Evolutionary conservation across 2,888 invertebrate species (phyloP), one percentile per base, ranked within the genome.

Genomic region (Macaria notata): DNA sequence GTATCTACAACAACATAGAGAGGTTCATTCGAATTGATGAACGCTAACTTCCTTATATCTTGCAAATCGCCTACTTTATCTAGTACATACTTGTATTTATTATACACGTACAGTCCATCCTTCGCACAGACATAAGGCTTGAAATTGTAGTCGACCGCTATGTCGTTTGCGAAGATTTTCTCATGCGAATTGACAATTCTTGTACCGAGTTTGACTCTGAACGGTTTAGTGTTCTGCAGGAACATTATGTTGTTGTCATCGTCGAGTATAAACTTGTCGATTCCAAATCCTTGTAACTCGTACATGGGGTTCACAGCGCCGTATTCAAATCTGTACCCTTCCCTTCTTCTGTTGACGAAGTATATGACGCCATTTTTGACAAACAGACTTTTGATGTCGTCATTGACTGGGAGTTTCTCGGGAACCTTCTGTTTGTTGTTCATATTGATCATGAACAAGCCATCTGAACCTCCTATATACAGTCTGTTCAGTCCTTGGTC

Each of bases 171-270:
- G 6, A 61, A 54, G 0, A 59, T 33, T 48, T 59, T 59, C 43
- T 87, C 88, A 52, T 84, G 84, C 0, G 75, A 75, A 45, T 84
- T 84, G 0, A 87, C 64, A 0, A 82, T 75, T 65, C 76, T 78
- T 0, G 86, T 86, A 0, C 84, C 84, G 1, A 87, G 56, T 72
- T 84, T 85, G 0, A 88, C 72, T 69, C 85, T 70, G 46, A 74
- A 85, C 3, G 88, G 62, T 6, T 69, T 78, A 4, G 73, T 73
- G 8, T 78, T 72, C 54, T 77, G 72, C 3, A 81, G 60, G 54
- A 84, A 90, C 44, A 90, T 78, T 9, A 88, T 76, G 9, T 86
- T 87, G 38, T 80, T 78, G 41, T 86, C 84, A 61, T 87, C 83
- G 41, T 89, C 88, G 0, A 85, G 44, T 2, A 85, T 65, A 1